phyloP scores from a whole-genome alignment of 92 coral and sea anemone species.

The Anthopleura xanthogrammica region DNA sequence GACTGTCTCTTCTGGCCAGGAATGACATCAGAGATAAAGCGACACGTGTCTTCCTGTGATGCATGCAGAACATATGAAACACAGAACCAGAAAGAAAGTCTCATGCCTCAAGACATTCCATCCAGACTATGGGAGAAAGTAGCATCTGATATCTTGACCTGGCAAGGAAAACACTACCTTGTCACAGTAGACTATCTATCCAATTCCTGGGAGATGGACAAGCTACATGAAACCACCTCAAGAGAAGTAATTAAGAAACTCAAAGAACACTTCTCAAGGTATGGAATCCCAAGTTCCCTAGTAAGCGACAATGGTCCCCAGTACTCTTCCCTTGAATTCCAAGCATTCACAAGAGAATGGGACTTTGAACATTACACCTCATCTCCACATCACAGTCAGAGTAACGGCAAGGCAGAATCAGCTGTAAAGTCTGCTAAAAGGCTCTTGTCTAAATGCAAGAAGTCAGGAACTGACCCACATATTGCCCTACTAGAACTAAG shows the following conservation, averaged over 20 bases:
- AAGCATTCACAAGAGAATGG: constrained; percentile 19
- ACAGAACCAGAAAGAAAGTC: constrained; percentile 13
- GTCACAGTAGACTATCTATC: constrained; percentile 20
- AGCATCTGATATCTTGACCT: background rate
- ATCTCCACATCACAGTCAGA: constrained; percentile 21
- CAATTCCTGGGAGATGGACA: constrained; percentile 35
- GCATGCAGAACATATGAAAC: constrained; percentile 6
- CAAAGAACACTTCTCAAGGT: constrained; percentile 26
- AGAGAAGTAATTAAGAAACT: constrained; percentile 17
- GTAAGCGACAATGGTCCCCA: constrained; percentile 30
- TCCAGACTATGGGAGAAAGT: constrained; percentile 21
- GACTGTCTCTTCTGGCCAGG: constrained; percentile 12
- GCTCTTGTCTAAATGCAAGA: constrained; percentile 19
- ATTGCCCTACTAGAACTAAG: constrained; percentile 16
- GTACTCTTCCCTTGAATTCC: constrained; percentile 17
- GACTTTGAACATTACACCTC: constrained; percentile 14
- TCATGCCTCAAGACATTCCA: constrained; percentile 6
- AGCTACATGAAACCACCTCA: constrained; percentile 22
- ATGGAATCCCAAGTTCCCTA: constrained; percentile 20
- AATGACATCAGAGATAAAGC: constrained; percentile 18
- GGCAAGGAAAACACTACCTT: constrained; percentile 4
- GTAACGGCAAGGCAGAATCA: constrained; percentile 33
- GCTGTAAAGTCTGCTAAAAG: constrained; percentile 28
- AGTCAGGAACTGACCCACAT: constrained; percentile 19
- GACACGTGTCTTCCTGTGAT: background rate